phyloP scores from a whole-genome alignment of 2,113 vertebrate genomes.

The Festucalex cinctus region DNA sequence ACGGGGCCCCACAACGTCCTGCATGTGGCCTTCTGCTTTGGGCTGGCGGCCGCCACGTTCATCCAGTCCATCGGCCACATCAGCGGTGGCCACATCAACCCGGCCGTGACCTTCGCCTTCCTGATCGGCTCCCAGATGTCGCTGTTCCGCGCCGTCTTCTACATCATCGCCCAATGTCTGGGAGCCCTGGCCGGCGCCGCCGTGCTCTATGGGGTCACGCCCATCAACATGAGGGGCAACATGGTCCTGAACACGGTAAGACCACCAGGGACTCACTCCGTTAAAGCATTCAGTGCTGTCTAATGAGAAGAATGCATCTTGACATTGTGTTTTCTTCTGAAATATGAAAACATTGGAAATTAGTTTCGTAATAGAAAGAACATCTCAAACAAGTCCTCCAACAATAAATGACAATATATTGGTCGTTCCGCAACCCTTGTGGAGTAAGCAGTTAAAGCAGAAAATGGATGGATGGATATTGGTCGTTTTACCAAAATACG shows the following conservation, averaged over 20 bases:
- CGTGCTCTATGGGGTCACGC: slow-evolving; percentile 87
- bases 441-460: too few species aligned
- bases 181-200: slow-evolving; percentile 88
- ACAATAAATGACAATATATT: too few species aligned
- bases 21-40: slow-evolving; percentile 87
- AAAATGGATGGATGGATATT: too few species aligned
- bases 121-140: slow-evolving; percentile 92
- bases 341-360: neutral
- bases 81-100: slow-evolving; percentile 93
- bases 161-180: slow-evolving; percentile 86
- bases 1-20: slow-evolving; percentile 81
- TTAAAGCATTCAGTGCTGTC: neutral
- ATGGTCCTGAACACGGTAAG: slow-evolving; percentile 89
- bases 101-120: slow-evolving; percentile 89
- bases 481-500: too few species aligned
- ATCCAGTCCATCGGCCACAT: slow-evolving; percentile 89
- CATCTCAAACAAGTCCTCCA: too few species aligned
- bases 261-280: neutral
- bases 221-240: slow-evolving; percentile 82
- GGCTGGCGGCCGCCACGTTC: slow-evolving; percentile 85
- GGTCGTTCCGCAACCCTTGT: too few species aligned
- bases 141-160: slow-evolving; percentile 86
- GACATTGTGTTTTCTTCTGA: too few species aligned
- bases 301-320: neutral
- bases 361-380: neutral